phyloP scores from a whole-genome alignment of 37 sponge, comb jelly and placozoan genomes.

The Petrosia ficiformis region DNA sequence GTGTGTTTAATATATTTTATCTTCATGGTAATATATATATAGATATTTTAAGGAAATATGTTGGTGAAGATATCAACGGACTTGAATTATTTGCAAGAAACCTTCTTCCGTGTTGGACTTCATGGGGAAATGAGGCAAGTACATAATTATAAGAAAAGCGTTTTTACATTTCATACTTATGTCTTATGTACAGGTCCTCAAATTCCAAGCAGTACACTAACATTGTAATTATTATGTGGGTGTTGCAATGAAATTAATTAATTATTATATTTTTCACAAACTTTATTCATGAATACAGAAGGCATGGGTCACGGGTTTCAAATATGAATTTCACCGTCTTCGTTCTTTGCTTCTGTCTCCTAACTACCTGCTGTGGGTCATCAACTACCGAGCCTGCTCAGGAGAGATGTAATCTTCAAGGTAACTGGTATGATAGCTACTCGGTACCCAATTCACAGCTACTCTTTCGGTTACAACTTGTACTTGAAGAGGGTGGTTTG shows the following conservation, averaged over 20 bases:
- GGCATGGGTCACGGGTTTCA: no score
- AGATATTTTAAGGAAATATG: not conserved
- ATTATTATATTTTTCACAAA: no score
- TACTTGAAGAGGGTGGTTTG: not conserved
- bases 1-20: not conserved
- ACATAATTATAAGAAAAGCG: not conserved
- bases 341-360: not conserved
- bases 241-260: no score
- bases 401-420: not conserved
- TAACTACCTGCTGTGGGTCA: not conserved
- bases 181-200: not conserved
- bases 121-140: constrained; percentile 82
- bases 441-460: constrained; percentile 4
- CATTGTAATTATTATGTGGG: no score
- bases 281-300: no score
- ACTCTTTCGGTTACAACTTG: not conserved
- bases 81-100: constrained; percentile 82
- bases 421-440: constrained; percentile 8
- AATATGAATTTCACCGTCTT: not conserved
- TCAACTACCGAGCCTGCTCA: not conserved
- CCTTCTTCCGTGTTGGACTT: constrained; percentile 70
- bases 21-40: not conserved
- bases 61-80: constrained; percentile 9
- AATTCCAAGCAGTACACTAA: not conserved
- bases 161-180: not conserved